phyloP scores from a whole-genome alignment of 2,888 invertebrate genomes.

The Luperina testacea region DNA sequence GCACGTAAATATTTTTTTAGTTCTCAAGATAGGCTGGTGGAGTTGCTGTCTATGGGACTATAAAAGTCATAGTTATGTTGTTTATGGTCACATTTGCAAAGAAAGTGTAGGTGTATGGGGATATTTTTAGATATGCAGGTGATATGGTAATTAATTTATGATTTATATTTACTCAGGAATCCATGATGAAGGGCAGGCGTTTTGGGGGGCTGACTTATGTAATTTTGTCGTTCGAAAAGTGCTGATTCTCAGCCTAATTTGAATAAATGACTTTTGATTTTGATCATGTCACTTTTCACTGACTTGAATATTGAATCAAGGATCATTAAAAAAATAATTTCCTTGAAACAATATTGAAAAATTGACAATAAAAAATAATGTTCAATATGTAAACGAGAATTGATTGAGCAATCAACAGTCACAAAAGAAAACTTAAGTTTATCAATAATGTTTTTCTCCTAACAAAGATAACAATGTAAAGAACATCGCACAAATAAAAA shows the following conservation, averaged over 20 bases:
- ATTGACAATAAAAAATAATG: background rate
- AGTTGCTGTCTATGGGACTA: conserved; percentile 3
- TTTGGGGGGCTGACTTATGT: background rate
- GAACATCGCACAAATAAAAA: conserved; percentile 34
- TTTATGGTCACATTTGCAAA: conserved; percentile 1
- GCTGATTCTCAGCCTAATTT: background rate
- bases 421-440: conserved; percentile 36
- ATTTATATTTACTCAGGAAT: background rate
- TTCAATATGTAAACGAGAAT: background rate
- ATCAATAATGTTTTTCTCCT: conserved; percentile 35
- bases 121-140: background rate
- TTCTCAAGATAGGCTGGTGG: conserved; percentile 22
- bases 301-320: background rate
- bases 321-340: background rate
- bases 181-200: background rate
- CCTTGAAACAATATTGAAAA: background rate
- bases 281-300: background rate
- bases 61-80: conserved; percentile 17
- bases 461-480: conserved; percentile 27
- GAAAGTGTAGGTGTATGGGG: background rate
- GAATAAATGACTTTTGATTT: background rate
- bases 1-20: conserved; percentile 49
- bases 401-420: conserved; percentile 13
- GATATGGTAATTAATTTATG: background rate
- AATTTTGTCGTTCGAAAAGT: background rate